phyloP scores from a whole-genome alignment of 2,797 vertebrate genomes.

The Nothura maculosa region DNA sequence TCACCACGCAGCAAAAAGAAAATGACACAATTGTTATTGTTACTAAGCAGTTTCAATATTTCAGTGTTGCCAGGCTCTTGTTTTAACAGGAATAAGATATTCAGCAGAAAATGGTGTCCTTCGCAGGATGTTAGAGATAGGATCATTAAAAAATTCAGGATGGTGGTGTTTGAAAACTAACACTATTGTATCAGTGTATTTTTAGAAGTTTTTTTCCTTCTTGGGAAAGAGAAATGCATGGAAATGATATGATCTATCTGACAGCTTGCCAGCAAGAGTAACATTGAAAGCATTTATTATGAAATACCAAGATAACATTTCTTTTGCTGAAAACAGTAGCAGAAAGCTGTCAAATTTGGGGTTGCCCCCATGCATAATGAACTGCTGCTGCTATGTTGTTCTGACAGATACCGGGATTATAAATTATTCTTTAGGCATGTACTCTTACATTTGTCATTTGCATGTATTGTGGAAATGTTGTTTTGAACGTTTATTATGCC shows the following conservation, averaged over 20 bases:
- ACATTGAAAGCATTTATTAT: conserved; percentile 53
- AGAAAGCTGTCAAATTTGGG: conserved; percentile 57
- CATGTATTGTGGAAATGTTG: conserved; percentile 29
- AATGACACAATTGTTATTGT: neutral
- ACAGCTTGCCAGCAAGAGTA: conserved; percentile 46
- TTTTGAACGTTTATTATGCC: conserved; percentile 45
- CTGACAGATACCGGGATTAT: conserved; percentile 5
- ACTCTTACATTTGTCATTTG: conserved; percentile 42
- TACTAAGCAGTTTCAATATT: conserved; percentile 4
- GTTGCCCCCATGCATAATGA: conserved; percentile 32
- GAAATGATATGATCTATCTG: conserved; percentile 25
- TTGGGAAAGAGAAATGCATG: conserved; percentile 31
- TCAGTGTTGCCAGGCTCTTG: neutral
- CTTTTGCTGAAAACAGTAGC: conserved; percentile 44
- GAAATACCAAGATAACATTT: conserved; percentile 46
- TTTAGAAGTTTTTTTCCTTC: conserved; percentile 11
- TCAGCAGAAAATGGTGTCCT: neutral
- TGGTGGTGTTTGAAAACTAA: neutral
- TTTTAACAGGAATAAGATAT: neutral
- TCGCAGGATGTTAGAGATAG: neutral
- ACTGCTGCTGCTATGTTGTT: conserved; percentile 15
- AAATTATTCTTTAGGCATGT: conserved; percentile 34
- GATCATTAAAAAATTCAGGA: neutral
- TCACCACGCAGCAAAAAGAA: neutral
- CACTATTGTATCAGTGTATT: neutral